phyloP scores from a whole-genome alignment of 2,113 vertebrate genomes.

The Cepphus grylle region DNA sequence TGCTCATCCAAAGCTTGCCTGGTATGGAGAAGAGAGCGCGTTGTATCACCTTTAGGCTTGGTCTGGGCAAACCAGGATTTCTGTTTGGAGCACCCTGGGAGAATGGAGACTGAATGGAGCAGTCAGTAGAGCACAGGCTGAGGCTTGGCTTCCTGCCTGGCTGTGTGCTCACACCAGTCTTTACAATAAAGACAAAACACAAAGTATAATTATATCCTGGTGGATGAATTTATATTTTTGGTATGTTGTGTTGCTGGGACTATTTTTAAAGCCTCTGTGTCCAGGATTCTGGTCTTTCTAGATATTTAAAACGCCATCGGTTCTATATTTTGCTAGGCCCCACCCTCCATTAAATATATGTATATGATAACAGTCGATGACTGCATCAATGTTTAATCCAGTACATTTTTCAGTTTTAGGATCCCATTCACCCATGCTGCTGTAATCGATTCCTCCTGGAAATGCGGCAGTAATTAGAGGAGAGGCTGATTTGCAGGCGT shows the following conservation, averaged over 20 bases:
- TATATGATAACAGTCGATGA: not conserved
- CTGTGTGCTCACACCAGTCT: not conserved
- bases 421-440: not conserved
- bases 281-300: not conserved
- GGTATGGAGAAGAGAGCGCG: not conserved
- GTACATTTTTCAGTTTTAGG: not conserved
- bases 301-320: not conserved
- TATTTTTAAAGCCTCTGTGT: not conserved
- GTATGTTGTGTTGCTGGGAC: not conserved
- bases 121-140: not conserved
- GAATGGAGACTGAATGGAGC: not conserved
- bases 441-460: not conserved
- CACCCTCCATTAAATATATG: not conserved
- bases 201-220: not conserved
- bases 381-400: not conserved
- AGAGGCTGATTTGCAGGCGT: not conserved
- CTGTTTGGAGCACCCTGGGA: not conserved
- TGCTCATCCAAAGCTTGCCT: not conserved
- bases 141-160: not conserved
- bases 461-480: not conserved
- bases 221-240: not conserved
- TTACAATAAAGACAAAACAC: not conserved
- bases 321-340: not conserved
- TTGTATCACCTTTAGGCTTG: not conserved
- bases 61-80: not conserved